A percentile compares a stretch with the other conserved stretches of the same genome.
These are phyloP conservation scores for Rhyzopertha dominica DNA, from an alignment of 1,140 invertebrate genomes.

Conservation along the genomic window DNA sequence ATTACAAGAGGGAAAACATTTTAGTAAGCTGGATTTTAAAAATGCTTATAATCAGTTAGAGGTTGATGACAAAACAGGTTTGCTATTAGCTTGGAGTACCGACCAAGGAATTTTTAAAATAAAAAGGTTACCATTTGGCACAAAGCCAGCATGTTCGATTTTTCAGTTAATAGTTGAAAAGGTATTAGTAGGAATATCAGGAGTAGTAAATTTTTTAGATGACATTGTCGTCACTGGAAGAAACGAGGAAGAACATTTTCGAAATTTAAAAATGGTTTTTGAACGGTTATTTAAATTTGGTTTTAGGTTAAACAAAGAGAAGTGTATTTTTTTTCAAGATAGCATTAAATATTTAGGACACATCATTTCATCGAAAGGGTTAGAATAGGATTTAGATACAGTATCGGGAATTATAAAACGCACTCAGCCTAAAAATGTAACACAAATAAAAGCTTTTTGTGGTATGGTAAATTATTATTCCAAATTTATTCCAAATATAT, in stretches of 20 bases:
- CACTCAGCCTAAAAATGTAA: no score
- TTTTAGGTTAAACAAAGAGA: constrained; percentile 14
- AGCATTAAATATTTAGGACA: constrained; percentile 10
- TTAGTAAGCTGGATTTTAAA: constrained; percentile 30
- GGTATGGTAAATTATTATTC: not conserved
- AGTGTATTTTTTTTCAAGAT: constrained; percentile 10
- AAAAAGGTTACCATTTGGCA: constrained; percentile 36
- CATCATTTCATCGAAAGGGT: no score
- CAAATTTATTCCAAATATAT: constrained; percentile 3
- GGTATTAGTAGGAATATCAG: constrained; percentile 10
- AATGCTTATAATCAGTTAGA: constrained; percentile 35
- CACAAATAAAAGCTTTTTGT: not conserved
- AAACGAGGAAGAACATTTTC: constrained; percentile 5
- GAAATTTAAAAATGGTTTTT: constrained; percentile 3
- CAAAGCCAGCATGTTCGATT: constrained; percentile 25
- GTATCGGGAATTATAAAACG: no score
- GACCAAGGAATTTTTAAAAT: constrained; percentile 30
- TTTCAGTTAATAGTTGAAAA: constrained; percentile 38
- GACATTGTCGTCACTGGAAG: constrained; percentile 13
- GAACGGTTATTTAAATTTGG: constrained; percentile 5
- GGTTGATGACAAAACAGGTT: constrained; percentile 30
- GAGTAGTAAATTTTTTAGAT: constrained; percentile 12
- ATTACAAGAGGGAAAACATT: no score
- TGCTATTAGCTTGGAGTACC: constrained; percentile 34
- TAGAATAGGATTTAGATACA: no score